phyloP scores from a whole-genome alignment of 2,888 invertebrate species.

The Chydorus sphaericus region DNA sequence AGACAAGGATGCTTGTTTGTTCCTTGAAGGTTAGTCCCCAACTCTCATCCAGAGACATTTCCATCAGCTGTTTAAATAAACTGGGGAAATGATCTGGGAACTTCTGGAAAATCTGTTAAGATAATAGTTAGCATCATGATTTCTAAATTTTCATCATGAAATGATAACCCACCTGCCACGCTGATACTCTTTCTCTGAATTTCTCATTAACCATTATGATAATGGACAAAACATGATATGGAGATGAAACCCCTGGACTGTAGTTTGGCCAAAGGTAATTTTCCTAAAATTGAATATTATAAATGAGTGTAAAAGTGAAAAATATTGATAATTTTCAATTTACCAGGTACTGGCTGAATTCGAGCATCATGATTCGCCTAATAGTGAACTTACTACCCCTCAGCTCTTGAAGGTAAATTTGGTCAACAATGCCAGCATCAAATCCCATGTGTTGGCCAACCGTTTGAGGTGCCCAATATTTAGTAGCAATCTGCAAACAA shows the following conservation, averaged over 20 bases:
- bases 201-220: constrained; percentile 99
- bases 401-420: constrained; percentile 78
- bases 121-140: constrained; percentile 11
- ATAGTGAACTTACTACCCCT: constrained; percentile 64
- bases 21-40: constrained; percentile 41
- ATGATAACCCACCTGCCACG: constrained; percentile 60
- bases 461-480: constrained; percentile 85
- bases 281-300: too few species aligned
- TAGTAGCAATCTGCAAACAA: constrained; percentile 56
- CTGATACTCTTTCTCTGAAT: constrained; percentile 87
- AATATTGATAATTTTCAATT: constrained; percentile 89
- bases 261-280: constrained; percentile 96
- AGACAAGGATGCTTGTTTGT: constrained; percentile 66
- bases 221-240: constrained; percentile 88
- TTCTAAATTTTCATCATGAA: constrained; percentile 1
- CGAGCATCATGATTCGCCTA: constrained; percentile 85
- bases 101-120: constrained; percentile 55
- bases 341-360: constrained; percentile 92
- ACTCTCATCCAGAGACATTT: constrained; percentile 51
- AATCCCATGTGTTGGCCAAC: constrained; percentile 53
- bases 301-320: too few species aligned
- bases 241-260: constrained; percentile 50
- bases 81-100: constrained; percentile 58
- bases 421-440: constrained; percentile 64
- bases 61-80: constrained; percentile 68